phyloP scores from a whole-genome alignment of 2,113 vertebrate genomes.

The Platycercus adscitus region DNA sequence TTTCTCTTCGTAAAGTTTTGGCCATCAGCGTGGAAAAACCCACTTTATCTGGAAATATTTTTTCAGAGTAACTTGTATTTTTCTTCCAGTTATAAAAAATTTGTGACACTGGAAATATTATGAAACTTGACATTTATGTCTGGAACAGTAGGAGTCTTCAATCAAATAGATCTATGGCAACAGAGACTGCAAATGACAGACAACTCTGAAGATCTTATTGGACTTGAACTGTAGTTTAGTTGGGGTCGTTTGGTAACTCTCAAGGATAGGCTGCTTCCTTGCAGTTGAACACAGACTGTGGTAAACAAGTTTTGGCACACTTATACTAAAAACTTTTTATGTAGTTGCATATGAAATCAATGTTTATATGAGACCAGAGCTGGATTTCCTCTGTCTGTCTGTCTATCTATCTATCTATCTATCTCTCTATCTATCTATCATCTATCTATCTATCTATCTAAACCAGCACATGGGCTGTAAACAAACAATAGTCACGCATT shows the following conservation, averaged over 20 bases:
- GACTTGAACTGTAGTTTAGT: slow-evolving; percentile 48
- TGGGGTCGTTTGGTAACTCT: slow-evolving; percentile 35
- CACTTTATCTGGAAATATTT: slow-evolving; percentile 34
- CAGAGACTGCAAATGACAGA: slow-evolving; percentile 54
- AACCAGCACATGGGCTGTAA: slow-evolving; percentile 24
- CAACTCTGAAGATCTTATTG: slow-evolving; percentile 59
- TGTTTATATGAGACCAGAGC: neutral
- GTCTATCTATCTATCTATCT: neutral
- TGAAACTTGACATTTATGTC: slow-evolving; percentile 70
- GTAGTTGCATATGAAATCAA: neutral
- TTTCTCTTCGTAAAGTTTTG: slow-evolving; percentile 28
- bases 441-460: neutral
- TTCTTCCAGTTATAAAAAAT: slow-evolving; percentile 22
- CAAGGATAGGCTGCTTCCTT: slow-evolving; percentile 1
- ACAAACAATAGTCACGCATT: slow-evolving; percentile 33
- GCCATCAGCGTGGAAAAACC: slow-evolving; percentile 27
- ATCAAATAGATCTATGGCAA: slow-evolving; percentile 65
- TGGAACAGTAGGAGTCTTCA: slow-evolving; percentile 62
- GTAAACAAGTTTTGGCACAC: slow-evolving; percentile 11
- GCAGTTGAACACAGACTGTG: slow-evolving; percentile 9
- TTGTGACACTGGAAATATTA: slow-evolving; percentile 55
- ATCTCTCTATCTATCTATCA: too few species aligned
- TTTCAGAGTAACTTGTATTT: neutral
- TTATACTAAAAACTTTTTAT: neutral
- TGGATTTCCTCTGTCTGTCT: neutral